phyloP scores from a whole-genome alignment of 2,113 vertebrate species.

The Carassius auratus region DNA sequence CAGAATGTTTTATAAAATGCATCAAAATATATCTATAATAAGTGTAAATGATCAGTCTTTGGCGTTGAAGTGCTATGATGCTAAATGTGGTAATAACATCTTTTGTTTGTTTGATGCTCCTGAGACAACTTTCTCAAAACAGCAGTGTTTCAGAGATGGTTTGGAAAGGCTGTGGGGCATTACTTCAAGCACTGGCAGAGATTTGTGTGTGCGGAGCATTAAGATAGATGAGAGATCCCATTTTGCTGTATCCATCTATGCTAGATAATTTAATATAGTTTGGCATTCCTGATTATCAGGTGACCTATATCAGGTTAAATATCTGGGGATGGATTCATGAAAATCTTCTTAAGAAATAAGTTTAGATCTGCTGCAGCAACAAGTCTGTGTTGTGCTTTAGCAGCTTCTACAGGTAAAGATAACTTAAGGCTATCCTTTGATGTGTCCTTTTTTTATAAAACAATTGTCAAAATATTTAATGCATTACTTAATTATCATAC shows the following conservation, averaged over 20 bases:
- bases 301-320: slow-evolving; percentile 42
- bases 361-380: too few relatives aligned
- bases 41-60: not conserved
- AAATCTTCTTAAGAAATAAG: too few relatives aligned
- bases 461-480: too few relatives aligned
- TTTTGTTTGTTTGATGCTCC: not conserved
- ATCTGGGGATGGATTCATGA: too few relatives aligned
- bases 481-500: too few relatives aligned
- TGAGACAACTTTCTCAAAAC: slow-evolving; percentile 1
- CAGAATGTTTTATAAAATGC: slow-evolving; percentile 64
- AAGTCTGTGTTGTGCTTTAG: too few relatives aligned
- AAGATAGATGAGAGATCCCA: not conserved
- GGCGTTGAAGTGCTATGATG: not conserved
- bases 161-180: not conserved
- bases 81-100: not conserved
- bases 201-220: slow-evolving; percentile 2
- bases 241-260: slow-evolving; percentile 17
- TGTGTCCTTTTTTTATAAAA: too few relatives aligned
- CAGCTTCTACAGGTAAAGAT: too few relatives aligned
- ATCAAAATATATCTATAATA: not conserved
- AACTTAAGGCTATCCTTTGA: too few relatives aligned
- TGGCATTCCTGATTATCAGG: slow-evolving; percentile 43
- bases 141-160: not conserved
- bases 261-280: slow-evolving; percentile 52
- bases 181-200: not conserved